Evolutionary conservation across 2,113 vertebrate species (phyloP).

Genomic region (Elanus axillaris): DNA sequence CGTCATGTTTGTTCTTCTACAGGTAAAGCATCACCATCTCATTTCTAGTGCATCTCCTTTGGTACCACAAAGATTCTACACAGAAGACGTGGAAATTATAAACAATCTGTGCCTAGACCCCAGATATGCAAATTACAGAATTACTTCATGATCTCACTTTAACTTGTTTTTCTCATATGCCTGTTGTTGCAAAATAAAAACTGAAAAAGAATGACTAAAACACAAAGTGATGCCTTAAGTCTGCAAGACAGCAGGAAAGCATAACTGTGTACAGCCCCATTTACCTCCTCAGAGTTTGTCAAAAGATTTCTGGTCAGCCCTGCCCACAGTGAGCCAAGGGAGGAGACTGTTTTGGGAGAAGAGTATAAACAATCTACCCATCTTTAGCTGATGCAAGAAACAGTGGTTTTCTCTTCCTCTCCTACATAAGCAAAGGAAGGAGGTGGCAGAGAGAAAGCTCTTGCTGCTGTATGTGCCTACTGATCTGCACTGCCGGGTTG

Average conservation of each 20-base stretch:
- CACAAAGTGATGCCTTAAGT: not conserved
- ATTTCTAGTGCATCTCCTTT: not conserved
- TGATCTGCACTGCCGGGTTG: not conserved
- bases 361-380: not conserved
- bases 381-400: not conserved
- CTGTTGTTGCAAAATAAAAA: not conserved
- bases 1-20: not conserved
- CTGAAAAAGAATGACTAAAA: not conserved
- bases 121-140: not conserved
- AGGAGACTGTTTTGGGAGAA: not conserved
- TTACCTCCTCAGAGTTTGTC: not conserved
- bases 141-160: not conserved
- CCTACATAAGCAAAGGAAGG: not conserved
- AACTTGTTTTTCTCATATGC: not conserved
- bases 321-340: not conserved
- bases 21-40: not conserved
- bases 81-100: not conserved
- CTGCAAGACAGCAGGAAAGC: not conserved
- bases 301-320: not conserved
- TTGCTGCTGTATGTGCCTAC: not conserved
- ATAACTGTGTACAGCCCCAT: not conserved
- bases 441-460: not conserved
- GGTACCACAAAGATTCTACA: not conserved
- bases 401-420: constrained; percentile 41
- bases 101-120: not conserved